Conservation (phyloP, 2,797 vertebrate species). For the Alcedo atthis region DNA sequence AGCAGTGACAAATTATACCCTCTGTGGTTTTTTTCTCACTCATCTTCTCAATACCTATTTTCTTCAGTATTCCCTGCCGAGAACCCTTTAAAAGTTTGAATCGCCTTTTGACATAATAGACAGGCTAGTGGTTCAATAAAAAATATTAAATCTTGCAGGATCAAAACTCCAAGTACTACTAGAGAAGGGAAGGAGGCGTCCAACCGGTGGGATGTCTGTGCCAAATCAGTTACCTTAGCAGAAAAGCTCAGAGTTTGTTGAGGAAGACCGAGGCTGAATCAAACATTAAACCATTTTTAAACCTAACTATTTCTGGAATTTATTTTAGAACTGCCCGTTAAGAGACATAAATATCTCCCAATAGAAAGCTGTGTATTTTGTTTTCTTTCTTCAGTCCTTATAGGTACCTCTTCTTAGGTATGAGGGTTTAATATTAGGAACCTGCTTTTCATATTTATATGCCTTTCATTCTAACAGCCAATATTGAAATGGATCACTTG, state of each 20-base stretch:
- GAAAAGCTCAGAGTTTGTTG: not conserved
- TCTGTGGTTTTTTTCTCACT: not conserved
- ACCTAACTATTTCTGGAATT: not conserved
- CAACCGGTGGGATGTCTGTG: not conserved
- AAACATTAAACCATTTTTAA: not conserved
- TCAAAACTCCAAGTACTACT: not conserved
- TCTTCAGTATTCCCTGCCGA: slow-evolving; percentile 9
- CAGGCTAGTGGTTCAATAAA: not conserved
- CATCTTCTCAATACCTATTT: slow-evolving; percentile 14
- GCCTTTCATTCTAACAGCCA: not conserved
- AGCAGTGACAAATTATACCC: slow-evolving; percentile 26
- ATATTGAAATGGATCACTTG: not conserved
- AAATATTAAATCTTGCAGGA: not conserved
- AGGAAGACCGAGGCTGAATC: not conserved
- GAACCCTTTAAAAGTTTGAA: slow-evolving; percentile 1
- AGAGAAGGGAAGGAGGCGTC: not conserved
- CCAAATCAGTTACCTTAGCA: not conserved
- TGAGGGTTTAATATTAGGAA: not conserved
- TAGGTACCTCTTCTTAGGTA: not conserved
- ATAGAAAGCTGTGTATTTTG: not conserved
- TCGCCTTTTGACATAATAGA: slow-evolving; percentile 6
- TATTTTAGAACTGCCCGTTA: not conserved
- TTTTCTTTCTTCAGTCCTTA: not conserved
- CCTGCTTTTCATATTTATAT: not conserved
- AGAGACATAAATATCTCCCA: not conserved